A percentile compares a stretch with the other conserved stretches of the same genome.
phyloP scores from a whole-genome alignment of 2,113 vertebrate species.

The Cathartes aura region DNA sequence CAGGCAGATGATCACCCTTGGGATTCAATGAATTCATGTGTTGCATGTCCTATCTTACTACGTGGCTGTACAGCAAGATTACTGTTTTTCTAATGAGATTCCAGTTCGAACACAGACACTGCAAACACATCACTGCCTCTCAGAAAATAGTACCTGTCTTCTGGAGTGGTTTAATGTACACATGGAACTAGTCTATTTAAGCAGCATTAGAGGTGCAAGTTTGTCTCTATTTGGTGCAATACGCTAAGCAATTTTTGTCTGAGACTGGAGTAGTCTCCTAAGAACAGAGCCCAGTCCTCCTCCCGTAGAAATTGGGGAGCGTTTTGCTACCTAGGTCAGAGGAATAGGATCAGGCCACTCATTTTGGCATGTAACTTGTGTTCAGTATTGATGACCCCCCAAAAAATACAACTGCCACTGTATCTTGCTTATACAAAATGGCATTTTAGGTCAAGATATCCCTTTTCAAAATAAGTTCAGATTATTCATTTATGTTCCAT shows the following conservation, averaged over 20 bases:
- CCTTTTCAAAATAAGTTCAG: background rate
- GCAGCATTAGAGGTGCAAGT: background rate
- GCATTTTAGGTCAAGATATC: background rate
- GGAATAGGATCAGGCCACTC: background rate
- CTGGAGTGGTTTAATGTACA: background rate
- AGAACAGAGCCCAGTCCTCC: background rate
- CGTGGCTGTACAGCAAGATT: background rate
- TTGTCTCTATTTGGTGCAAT: background rate
- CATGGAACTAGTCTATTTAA: background rate
- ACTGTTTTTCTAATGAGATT: background rate
- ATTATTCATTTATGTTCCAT: background rate
- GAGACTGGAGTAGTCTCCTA: background rate
- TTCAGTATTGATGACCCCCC: background rate
- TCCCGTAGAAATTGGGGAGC: background rate
- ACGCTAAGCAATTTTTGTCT: background rate
- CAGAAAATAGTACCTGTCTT: background rate
- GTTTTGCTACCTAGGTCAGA: background rate
- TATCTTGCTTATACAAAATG: background rate
- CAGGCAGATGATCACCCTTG: conserved; percentile 15
- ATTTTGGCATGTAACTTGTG: background rate
- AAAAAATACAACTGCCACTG: background rate
- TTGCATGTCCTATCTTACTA: background rate
- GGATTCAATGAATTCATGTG: conserved; percentile 5
- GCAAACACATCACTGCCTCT: background rate
- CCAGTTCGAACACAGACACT: background rate